Evolutionary conservation across 2,888 invertebrate genomes (phyloP), one percentile per base, ranked within the genome.

Genomic region (Brachyopa scutellaris): DNA sequence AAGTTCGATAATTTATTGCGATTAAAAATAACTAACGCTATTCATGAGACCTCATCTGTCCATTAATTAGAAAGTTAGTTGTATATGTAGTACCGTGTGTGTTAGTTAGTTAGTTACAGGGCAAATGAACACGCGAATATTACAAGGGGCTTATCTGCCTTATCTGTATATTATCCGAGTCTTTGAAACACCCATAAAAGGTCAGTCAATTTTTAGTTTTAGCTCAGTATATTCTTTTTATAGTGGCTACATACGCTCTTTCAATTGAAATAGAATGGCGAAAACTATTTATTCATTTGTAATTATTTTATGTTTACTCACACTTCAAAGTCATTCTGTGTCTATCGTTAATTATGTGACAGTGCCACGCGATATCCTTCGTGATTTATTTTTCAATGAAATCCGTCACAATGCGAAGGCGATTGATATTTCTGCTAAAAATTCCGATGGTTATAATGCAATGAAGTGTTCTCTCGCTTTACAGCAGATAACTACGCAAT

Each of bases 281-380:
- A n/a, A n/a, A n/a, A n/a, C n/a, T n/a, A n/a, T n/a, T n/a, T n/a
- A n/a, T n/a, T n/a, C n/a, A n/a, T n/a, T n/a, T n/a, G n/a, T n/a
- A n/a, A n/a, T n/a, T n/a, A n/a, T n/a, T n/a, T n/a, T n/a, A n/a
- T n/a, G n/a, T n/a, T n/a, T n/a, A n/a, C n/a, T n/a, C n/a, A n/a
- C n/a, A n/a, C n/a, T n/a, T n/a, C n/a, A n/a, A n/a, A n/a, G n/a
- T n/a, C n/a, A 62, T 31, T 55, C 26, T 5, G 1, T 62, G 26
- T 36, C 64, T n/a, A 23, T 74, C 31, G 57, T 74, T n/a, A 57
- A 74, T 21, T n/a, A 73, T 29, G 62, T 66, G 1, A 57, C 74
- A n/a, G 13, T 74, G n/a, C 5, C 29, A 51, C 66, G 64, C 40
- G 57, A 66, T 57, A 31, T 49, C 13, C 49, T 74, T 0, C 33